Base-by-base conservation (phyloP, 2,888 invertebrate species). In the Myathropa florea region DNA sequence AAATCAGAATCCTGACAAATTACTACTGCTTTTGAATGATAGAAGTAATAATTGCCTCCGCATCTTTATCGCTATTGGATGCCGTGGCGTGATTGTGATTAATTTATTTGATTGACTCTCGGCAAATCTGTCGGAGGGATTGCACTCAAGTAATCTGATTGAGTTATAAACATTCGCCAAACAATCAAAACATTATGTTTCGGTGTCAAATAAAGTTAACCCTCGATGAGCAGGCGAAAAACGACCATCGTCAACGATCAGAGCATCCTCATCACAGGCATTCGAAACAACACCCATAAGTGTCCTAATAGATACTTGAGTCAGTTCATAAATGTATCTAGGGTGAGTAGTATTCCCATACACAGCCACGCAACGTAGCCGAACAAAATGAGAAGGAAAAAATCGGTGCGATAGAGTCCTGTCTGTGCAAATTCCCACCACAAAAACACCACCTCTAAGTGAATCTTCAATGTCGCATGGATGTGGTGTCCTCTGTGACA, bases 231-330 rank as follows among this genome's bases (percentile, higher is more conserved):
- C 24, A 39, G 64, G 76, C 75, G 33, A 68, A 46, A 46, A 46
- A 26, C 65, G 53, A 71, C 68, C 67, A 85, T 67, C 84, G 71
- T 80, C 81, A 81, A 63, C 71, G 82, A 83, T 83, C 84, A 80
- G 46, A 46, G 76, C 75, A 83, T 73, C 78, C 71, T 63, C 78
- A 78, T 86, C 77, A 83, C 84, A 80, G 67, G 76, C 80, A 84
- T 85, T 77, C 70, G 73, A 55, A 86, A 86, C 73, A 86, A 82
- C 86, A 83, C 83, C 86, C 78, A 79, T 86, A 86, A 83, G 83
- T 86, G 83, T 79, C 78, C 86, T 86, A 86, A 83, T 86, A 86
- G 86, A 86, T 86, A 86, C 86, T 86, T 86, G 86, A 86, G 78
- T 86, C 86, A 83, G 86, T 86, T 86, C 82, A 86, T 86, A 86